phyloP scores from a whole-genome alignment of 2,797 vertebrate genomes.

The Orestias chungarensis region DNA sequence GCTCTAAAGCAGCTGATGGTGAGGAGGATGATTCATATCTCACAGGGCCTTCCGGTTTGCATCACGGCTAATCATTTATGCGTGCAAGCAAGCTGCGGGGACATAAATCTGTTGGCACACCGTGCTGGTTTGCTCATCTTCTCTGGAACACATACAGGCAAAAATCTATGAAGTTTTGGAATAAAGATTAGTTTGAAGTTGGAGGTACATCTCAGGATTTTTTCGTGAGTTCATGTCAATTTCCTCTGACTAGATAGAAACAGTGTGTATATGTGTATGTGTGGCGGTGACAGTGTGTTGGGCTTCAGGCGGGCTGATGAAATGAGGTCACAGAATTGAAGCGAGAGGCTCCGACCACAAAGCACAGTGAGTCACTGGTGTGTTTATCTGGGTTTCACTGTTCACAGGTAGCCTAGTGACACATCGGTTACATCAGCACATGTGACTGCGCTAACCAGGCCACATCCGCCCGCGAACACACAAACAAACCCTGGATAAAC shows the following conservation, averaged over 20 bases:
- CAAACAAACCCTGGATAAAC: slow-evolving; percentile 24
- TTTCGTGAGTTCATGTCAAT: not conserved
- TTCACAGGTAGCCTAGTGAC: slow-evolving; percentile 49
- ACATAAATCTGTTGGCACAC: slow-evolving; percentile 23
- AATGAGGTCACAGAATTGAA: slow-evolving; percentile 48
- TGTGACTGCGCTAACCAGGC: slow-evolving; percentile 36
- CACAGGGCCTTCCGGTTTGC: slow-evolving; percentile 53
- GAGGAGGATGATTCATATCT: slow-evolving; percentile 57
- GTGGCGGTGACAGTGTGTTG: not conserved
- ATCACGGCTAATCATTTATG: slow-evolving; percentile 36
- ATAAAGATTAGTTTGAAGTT: slow-evolving; percentile 1
- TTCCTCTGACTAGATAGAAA: slow-evolving; percentile 5
- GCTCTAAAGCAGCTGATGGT: slow-evolving; percentile 54
- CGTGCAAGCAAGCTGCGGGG: slow-evolving; percentile 22
- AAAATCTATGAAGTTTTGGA: not conserved
- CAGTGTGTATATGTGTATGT: not conserved
- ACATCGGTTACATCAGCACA: slow-evolving; percentile 38
- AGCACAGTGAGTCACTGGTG: slow-evolving; percentile 44
- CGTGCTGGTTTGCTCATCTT: not conserved
- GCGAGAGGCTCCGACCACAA: slow-evolving; percentile 35
- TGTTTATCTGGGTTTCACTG: slow-evolving; percentile 45
- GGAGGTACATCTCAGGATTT: not conserved
- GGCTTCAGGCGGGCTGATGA: slow-evolving; percentile 37
- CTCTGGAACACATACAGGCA: not conserved
- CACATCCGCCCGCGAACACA: slow-evolving; percentile 19